Evolutionary conservation across 2,113 vertebrate genomes (phyloP).

Genomic region (Progne subis): DNA sequence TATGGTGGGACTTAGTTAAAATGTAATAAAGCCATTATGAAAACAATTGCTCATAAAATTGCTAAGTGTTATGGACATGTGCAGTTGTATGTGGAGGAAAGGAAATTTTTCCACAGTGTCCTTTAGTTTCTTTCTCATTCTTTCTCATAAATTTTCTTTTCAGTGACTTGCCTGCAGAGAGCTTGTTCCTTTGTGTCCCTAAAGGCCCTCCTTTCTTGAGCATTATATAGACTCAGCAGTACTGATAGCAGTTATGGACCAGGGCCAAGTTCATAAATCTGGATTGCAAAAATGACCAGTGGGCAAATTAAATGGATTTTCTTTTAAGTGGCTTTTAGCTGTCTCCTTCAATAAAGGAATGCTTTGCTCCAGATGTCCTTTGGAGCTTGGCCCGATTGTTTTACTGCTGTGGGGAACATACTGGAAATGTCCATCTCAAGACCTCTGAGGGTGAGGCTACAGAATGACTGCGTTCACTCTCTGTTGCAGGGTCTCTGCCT

Average conservation of each 20-base stretch:
- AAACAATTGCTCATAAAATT: not conserved
- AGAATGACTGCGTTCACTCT: not conserved
- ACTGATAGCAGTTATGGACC: not conserved
- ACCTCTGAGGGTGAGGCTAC: not conserved
- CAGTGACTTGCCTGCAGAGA: not conserved
- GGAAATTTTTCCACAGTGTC: not conserved
- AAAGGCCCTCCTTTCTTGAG: not conserved
- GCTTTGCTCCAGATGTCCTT: not conserved
- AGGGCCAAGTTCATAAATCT: not conserved
- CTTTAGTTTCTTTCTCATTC: not conserved
- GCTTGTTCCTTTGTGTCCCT: not conserved
- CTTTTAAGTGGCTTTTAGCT: not conserved
- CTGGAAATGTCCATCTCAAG: not conserved
- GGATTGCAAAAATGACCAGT: not conserved
- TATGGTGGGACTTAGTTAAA: not conserved
- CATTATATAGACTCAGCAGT: not conserved
- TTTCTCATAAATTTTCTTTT: not conserved
- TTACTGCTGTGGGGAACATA: not conserved
- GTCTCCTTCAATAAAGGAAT: not conserved
- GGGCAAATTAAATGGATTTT: not conserved
- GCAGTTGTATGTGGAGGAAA: not conserved
- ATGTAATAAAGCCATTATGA: not conserved
- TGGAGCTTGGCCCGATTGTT: not conserved
- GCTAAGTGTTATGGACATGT: not conserved
- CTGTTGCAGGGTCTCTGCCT: slow-evolving; percentile 51